Percentiles rank a stretch among this genome's conserved stretches.
Evolutionary conservation across 2,797 vertebrate species (phyloP).

Genomic region (Numenius phaeopus): DNA sequence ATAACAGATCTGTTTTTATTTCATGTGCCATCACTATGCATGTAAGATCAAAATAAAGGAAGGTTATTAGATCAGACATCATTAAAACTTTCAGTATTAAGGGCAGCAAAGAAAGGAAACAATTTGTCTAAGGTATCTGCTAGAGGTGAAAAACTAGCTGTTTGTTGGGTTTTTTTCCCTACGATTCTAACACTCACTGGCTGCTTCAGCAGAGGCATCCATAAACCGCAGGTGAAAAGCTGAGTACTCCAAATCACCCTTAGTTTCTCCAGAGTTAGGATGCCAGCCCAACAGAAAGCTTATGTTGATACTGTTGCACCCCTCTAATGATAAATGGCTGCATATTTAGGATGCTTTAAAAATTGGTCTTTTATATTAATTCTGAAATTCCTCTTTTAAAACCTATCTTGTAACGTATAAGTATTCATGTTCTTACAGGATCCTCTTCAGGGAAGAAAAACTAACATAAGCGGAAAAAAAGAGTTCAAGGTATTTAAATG

Average conservation of each 20-base stretch:
- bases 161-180: neutral
- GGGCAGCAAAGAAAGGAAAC: neutral
- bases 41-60: neutral
- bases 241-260: neutral
- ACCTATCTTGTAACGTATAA: neutral
- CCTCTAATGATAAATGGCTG: neutral
- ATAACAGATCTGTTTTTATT: neutral
- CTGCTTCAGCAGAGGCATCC: neutral
- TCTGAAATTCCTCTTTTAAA: neutral
- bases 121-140: neutral
- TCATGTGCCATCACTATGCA: neutral
- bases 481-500: neutral
- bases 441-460: neutral
- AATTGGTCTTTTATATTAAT: neutral
- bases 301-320: neutral
- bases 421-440: neutral
- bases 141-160: neutral
- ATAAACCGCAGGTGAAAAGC: neutral
- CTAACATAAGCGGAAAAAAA: neutral
- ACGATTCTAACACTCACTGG: neutral
- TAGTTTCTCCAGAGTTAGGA: neutral
- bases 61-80: neutral
- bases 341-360: neutral
- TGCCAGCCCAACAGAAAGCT: neutral
- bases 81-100: neutral